Conservation (phyloP, 2,888 invertebrate species). For the Trissolcus japonicus region DNA sequence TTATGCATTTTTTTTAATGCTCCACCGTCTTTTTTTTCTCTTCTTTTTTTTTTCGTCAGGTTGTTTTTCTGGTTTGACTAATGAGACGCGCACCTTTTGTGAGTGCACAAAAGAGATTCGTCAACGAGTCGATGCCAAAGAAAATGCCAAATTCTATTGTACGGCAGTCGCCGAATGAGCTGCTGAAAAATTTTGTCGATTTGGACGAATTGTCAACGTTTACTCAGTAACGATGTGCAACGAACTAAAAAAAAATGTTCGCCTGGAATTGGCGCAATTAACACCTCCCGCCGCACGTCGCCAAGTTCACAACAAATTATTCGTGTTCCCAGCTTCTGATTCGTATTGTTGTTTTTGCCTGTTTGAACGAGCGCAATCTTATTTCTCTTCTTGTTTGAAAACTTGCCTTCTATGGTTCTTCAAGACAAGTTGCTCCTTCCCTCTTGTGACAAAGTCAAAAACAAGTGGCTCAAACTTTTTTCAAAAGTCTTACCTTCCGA, state of each 20-base stretch:
- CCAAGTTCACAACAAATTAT: conserved; percentile 14
- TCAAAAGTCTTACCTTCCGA: conserved; percentile 1
- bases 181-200: conserved; percentile 28
- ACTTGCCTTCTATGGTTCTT: conserved; percentile 26
- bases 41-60: conserved; percentile 17
- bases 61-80: conserved; percentile 46
- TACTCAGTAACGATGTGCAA: conserved; percentile 27
- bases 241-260: conserved; percentile 6
- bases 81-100: conserved; percentile 52
- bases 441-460: conserved; percentile 1
- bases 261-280: conserved; percentile 28
- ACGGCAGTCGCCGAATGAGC: conserved; percentile 24
- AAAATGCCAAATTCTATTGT: conserved; percentile 38
- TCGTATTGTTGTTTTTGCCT: conserved; percentile 12
- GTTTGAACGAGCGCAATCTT: conserved; percentile 13
- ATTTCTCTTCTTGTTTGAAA: conserved; percentile 14
- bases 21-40: conserved; percentile 11
- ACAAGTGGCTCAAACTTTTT: conserved; percentile 30
- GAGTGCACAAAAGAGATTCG: conserved; percentile 43
- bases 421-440: conserved; percentile 21
- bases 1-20: conserved; percentile 3
- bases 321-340: conserved; percentile 7
- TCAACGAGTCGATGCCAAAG: conserved; percentile 17
- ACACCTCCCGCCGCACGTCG: background rate
- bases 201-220: conserved; percentile 20